These are phyloP conservation scores for Drosophila austrosaltans DNA, from an alignment of 2,888 invertebrate species.

Conservation along the genomic window DNA sequence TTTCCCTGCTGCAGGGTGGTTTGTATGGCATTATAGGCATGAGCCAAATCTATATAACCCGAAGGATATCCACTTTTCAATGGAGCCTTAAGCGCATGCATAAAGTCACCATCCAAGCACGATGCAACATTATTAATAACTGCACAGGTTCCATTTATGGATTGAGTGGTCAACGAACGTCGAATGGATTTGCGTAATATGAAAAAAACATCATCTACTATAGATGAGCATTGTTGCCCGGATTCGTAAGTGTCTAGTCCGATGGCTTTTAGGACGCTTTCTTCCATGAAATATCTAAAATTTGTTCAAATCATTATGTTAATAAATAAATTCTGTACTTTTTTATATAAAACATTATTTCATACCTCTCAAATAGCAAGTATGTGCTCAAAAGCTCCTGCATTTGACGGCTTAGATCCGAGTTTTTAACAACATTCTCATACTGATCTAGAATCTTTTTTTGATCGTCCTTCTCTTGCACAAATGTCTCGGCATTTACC, in stretches of 20 bases:
- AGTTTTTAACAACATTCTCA: slow-evolving; percentile 88
- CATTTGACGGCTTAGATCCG: slow-evolving; percentile 90
- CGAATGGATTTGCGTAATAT: slow-evolving; percentile 98
- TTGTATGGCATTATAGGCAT: slow-evolving; percentile 93
- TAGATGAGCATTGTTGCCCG: slow-evolving; percentile 92
- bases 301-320: no score
- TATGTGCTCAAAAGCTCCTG: slow-evolving; percentile 94
- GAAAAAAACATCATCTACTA: slow-evolving; percentile 99
- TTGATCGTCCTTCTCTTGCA: slow-evolving; percentile 84
- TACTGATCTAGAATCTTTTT: slow-evolving; percentile 84
- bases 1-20: slow-evolving; percentile 91
- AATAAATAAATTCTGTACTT: not conserved
- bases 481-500: slow-evolving; percentile 87
- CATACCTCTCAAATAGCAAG: slow-evolving; percentile 92
- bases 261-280: slow-evolving; percentile 96
- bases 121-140: slow-evolving; percentile 96
- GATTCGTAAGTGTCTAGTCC: slow-evolving; percentile 90
- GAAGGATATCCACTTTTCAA: slow-evolving; percentile 91
- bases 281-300: slow-evolving; percentile 93
- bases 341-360: not conserved
- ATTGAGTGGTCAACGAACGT: slow-evolving; percentile 94
- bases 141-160: slow-evolving; percentile 97
- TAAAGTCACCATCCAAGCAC: slow-evolving; percentile 93
- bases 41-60: slow-evolving; percentile 90
- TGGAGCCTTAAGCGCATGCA: slow-evolving; percentile 88